Percentiles rank a stretch among this genome's conserved stretches.
phyloP scores from a whole-genome alignment of 2,888 invertebrate species.

The Limnephilus rhombicus region DNA sequence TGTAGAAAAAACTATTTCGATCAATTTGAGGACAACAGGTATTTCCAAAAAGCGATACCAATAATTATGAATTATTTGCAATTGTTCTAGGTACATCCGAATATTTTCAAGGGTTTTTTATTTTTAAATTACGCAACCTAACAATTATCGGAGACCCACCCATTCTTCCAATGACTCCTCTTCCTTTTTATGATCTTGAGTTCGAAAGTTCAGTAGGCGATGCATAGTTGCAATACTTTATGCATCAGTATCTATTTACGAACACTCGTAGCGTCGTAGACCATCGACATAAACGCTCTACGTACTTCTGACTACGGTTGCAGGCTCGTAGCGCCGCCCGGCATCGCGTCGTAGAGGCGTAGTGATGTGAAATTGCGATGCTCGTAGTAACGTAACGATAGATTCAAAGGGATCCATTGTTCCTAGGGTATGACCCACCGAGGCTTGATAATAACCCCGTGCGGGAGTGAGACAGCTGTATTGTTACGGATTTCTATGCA shows the following conservation, averaged over 20 bases:
- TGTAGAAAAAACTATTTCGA: too few relatives aligned
- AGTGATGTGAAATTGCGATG: background rate
- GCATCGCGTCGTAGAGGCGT: background rate
- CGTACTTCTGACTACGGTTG: background rate
- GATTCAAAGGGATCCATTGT: background rate
- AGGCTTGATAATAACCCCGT: slow-evolving; percentile 13
- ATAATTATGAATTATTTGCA: too few relatives aligned
- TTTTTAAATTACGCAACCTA: background rate
- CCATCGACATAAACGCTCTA: background rate
- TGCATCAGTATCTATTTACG: background rate
- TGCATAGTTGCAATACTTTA: background rate
- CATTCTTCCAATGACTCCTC: background rate
- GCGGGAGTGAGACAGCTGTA: background rate
- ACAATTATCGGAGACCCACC: background rate
- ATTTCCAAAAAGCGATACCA: too few relatives aligned
- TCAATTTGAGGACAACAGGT: too few relatives aligned
- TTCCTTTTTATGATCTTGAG: background rate
- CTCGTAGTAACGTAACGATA: background rate
- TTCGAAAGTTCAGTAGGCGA: background rate
- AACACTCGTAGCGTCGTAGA: background rate
- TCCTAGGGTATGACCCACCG: background rate
- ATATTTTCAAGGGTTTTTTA: too few relatives aligned
- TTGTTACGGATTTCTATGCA: background rate
- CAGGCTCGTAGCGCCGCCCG: background rate
- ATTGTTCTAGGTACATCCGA: too few relatives aligned